Conservation (phyloP, 92 coral and sea anemone genomes). For the Bergia puertoricense region DNA sequence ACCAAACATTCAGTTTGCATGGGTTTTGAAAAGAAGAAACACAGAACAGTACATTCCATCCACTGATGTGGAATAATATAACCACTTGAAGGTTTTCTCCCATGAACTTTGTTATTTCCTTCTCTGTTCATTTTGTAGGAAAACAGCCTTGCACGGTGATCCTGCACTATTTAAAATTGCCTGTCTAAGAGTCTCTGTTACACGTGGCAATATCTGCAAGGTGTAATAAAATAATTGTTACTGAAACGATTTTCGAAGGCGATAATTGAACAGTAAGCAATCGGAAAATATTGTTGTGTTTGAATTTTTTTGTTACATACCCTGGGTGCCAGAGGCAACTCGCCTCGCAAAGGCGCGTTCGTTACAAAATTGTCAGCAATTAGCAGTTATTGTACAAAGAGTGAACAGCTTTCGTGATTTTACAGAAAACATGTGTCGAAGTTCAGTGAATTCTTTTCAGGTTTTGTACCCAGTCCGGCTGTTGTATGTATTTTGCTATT, state of each 20-base stretch:
- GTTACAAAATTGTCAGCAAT: constrained; percentile 19
- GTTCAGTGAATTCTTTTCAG: background rate
- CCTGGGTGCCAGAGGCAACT: constrained; percentile 15
- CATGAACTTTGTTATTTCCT: background rate
- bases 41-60: background rate
- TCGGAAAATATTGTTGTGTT: background rate
- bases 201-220: constrained; percentile 34
- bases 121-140: no score
- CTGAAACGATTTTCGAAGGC: constrained; percentile 26
- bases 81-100: background rate
- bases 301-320: constrained; percentile 33
- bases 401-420: constrained; percentile 16
- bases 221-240: constrained; percentile 27
- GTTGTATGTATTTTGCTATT: constrained; percentile 25
- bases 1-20: background rate
- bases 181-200: constrained; percentile 18
- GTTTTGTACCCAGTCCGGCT: constrained; percentile 11
- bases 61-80: background rate
- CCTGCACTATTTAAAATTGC: no score
- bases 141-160: no score
- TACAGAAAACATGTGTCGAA: constrained; percentile 26
- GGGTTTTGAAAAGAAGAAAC: background rate
- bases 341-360: background rate
- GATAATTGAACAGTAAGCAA: background rate
- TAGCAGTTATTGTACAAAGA: background rate